A percentile compares a stretch with the other conserved stretches of the same genome.
Conservation (phyloP, 2,797 vertebrate genomes). For the Vireo griseus region DNA sequence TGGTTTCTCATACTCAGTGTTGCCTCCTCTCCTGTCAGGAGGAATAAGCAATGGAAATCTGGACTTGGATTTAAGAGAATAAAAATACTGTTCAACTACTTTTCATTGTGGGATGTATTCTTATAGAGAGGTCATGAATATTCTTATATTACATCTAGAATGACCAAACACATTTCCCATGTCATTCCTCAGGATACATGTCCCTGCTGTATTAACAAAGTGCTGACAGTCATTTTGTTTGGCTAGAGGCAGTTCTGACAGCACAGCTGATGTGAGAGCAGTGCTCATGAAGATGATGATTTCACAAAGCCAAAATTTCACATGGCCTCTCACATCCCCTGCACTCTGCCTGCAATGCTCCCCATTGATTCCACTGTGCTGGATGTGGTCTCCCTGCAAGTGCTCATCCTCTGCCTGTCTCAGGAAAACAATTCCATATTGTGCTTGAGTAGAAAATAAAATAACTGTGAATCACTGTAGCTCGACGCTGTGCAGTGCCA, state of each 20-base stretch:
- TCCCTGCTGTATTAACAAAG: neutral
- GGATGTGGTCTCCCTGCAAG: neutral
- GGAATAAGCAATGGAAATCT: neutral
- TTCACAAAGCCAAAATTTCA: neutral
- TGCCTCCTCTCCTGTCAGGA: neutral
- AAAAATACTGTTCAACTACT: neutral
- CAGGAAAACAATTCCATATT: neutral
- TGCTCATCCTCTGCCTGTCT: rapidly evolving
- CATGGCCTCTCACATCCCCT: neutral
- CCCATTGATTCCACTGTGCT: neutral
- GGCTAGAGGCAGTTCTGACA: neutral
- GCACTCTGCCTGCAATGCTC: neutral
- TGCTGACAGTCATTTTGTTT: neutral
- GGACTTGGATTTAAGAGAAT: neutral
- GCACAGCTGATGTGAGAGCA: neutral
- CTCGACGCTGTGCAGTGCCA: constrained; percentile 40
- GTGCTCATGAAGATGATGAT: neutral
- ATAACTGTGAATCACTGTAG: neutral
- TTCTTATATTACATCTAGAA: neutral
- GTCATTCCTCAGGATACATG: neutral
- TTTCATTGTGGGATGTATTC: neutral
- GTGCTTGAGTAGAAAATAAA: neutral
- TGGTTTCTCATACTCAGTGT: neutral
- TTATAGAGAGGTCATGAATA: neutral
- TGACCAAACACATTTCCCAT: neutral